These are phyloP conservation scores for Paradisaea rubra DNA, from an alignment of 2,113 vertebrate genomes.

Conservation along the genomic window DNA sequence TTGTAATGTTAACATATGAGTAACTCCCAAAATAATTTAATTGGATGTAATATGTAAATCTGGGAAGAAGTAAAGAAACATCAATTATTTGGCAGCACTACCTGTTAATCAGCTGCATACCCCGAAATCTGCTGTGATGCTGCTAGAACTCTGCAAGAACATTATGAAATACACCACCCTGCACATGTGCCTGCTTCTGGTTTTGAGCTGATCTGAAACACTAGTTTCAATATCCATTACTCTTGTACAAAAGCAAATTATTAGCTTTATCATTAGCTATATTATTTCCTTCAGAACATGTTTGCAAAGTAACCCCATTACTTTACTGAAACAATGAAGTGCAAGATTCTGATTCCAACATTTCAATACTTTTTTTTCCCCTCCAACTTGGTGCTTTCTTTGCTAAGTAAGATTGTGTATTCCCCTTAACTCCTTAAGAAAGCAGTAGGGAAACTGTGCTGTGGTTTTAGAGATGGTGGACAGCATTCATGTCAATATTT, in stretches of 20 bases:
- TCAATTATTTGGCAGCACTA: neutral
- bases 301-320: neutral
- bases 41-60: neutral
- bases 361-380: neutral
- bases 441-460: neutral
- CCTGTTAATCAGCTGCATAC: neutral
- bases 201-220: neutral
- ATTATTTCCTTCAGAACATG: neutral
- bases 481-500: neutral
- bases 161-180: neutral
- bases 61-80: neutral
- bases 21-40: neutral
- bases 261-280: neutral
- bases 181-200: fast-evolving
- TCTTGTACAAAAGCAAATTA: neutral
- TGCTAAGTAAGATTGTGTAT: neutral
- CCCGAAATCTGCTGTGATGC: neutral
- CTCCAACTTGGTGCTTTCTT: neutral
- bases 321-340: neutral
- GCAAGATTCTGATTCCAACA: neutral
- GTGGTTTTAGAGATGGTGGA: neutral
- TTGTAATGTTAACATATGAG: neutral
- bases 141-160: neutral
- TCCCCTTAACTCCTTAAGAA: neutral
- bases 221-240: neutral